phyloP scores from a whole-genome alignment of 2,113 vertebrate genomes.

The Sander vitreus region DNA sequence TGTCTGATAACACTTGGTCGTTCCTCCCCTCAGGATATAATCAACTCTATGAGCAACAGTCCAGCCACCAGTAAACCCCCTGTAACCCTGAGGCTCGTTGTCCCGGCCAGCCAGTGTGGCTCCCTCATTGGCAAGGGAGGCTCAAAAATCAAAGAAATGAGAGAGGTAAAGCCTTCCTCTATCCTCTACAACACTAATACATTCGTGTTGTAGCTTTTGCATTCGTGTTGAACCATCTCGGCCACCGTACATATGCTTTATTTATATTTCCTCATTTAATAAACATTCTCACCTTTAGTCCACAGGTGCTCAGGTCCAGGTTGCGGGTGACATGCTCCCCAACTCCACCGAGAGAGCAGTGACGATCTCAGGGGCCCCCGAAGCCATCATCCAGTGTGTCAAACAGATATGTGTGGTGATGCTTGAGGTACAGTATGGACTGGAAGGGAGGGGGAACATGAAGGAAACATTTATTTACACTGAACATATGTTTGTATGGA shows the following conservation, averaged over 20 bases:
- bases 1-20: background rate
- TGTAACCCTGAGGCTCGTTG: conserved; percentile 93
- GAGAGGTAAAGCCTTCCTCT: conserved; percentile 86
- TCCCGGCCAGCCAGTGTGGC: conserved; percentile 96
- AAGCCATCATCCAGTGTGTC: conserved; percentile 99
- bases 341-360: conserved; percentile 98
- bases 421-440: conserved; percentile 93
- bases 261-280: background rate
- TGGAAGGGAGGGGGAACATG: conserved; percentile 11
- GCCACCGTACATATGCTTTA: too few relatives aligned
- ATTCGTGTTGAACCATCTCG: too few relatives aligned
- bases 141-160: conserved; percentile 99
- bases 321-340: conserved; percentile 98
- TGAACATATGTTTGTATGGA: background rate
- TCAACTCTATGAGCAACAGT: conserved; percentile 99
- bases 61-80: conserved; percentile 98
- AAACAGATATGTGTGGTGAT: conserved; percentile 99
- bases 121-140: conserved; percentile 98
- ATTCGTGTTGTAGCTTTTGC: too few relatives aligned
- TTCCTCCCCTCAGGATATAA: conserved; percentile 89
- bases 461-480: background rate
- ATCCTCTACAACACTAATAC: too few relatives aligned
- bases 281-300: conserved; percentile 82
- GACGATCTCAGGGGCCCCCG: conserved; percentile 97
- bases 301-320: conserved; percentile 98